These are phyloP conservation scores for Stratiolaelaps scimitus DNA, from an alignment of 1,140 invertebrate genomes.

Conservation along the genomic window DNA sequence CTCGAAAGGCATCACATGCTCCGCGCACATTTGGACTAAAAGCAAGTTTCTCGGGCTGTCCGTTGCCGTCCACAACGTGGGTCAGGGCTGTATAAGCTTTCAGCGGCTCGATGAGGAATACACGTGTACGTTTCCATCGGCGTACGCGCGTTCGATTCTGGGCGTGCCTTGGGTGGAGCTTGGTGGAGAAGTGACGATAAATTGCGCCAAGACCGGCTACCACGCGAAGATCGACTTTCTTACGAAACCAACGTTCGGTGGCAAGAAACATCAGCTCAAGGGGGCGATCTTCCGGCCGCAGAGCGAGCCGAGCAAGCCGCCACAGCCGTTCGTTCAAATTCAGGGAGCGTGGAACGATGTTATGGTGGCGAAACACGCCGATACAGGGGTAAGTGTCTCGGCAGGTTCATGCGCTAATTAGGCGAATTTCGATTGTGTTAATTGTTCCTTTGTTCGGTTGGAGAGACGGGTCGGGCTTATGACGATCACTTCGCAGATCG, in stretches of 20 bases:
- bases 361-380: conserved; percentile 69
- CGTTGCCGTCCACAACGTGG: conserved; percentile 54
- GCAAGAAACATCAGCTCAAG: conserved; percentile 74
- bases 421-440: conserved; percentile 11
- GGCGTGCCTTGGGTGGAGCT: conserved; percentile 94
- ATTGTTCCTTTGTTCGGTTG: conserved; percentile 29
- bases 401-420: neutral
- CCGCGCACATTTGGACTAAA: conserved; percentile 92
- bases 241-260: conserved; percentile 93
- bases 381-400: conserved; percentile 53
- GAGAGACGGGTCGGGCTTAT: neutral
- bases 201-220: conserved; percentile 77
- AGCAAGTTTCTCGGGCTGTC: conserved; percentile 93
- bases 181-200: conserved; percentile 73
- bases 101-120: conserved; percentile 79
- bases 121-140: conserved; percentile 83
- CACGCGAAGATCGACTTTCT: conserved; percentile 77
- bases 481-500: neutral
- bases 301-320: conserved; percentile 50
- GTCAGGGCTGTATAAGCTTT: conserved; percentile 59
- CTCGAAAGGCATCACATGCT: conserved; percentile 73
- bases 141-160: conserved; percentile 85
- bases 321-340: conserved; percentile 67
- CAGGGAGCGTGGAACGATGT: conserved; percentile 90
- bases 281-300: conserved; percentile 63